Conservation (phyloP, 2,888 invertebrate species). For the Xestia xanthographa region DNA sequence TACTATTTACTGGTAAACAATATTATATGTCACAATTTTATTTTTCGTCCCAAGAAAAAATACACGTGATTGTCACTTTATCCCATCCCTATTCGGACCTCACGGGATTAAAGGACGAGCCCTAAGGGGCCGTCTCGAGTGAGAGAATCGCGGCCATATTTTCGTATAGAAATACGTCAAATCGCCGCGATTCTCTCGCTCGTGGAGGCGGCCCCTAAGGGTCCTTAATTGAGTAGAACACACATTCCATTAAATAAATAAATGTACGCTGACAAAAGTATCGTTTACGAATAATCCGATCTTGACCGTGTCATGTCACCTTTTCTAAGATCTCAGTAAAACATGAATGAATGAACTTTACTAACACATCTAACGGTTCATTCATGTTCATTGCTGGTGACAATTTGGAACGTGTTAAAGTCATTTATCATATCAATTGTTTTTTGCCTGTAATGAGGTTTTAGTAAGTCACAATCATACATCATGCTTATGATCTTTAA, state of each 20-base stretch:
- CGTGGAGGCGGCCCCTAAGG: too few relatives aligned
- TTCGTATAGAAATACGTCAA: too few relatives aligned
- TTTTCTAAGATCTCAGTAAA: conserved; percentile 32
- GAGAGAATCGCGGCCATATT: too few relatives aligned
- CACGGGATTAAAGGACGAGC: too few relatives aligned
- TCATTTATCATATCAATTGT: conserved; percentile 59
- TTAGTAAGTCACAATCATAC: conserved; percentile 42
- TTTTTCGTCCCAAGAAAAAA: too few relatives aligned
- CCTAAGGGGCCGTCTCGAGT: too few relatives aligned
- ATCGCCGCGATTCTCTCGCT: too few relatives aligned
- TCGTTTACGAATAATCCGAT: conserved; percentile 10
- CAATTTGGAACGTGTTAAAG: conserved; percentile 42
- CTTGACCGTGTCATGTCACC: conserved; percentile 15
- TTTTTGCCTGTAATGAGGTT: conserved; percentile 42
- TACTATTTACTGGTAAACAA: too few relatives aligned
- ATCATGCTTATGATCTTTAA: conserved; percentile 53
- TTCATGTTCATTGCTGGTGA: conserved; percentile 23
- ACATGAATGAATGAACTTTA: conserved; percentile 51
- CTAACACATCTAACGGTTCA: conserved; percentile 58
- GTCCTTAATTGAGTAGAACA: background rate
- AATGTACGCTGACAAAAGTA: background rate
- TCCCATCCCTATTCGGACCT: too few relatives aligned
- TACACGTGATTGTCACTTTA: too few relatives aligned
- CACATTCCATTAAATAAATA: background rate
- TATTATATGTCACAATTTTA: too few relatives aligned